Conservation (phyloP, 2,113 vertebrate genomes). For the Mesitornis unicolor region DNA sequence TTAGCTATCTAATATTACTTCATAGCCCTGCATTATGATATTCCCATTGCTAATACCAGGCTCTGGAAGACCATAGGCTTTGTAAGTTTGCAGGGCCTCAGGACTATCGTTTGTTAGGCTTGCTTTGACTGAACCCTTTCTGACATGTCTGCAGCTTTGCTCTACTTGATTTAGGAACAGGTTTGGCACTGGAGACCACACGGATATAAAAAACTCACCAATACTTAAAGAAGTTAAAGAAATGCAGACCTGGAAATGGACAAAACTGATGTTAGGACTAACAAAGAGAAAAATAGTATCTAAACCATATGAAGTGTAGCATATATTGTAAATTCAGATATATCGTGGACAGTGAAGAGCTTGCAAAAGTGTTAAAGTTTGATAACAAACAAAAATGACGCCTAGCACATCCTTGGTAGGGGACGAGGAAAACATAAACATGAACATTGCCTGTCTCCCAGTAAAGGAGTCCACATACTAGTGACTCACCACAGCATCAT, state of each 20-base stretch:
- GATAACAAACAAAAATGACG: background rate
- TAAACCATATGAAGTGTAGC: background rate
- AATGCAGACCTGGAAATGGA: background rate
- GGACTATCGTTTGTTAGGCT: accelerated
- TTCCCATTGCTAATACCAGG: background rate
- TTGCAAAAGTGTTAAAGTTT: background rate
- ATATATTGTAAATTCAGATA: background rate
- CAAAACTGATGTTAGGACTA: background rate
- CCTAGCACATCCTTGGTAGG: background rate
- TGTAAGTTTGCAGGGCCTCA: background rate
- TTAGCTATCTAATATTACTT: background rate
- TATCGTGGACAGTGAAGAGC: background rate
- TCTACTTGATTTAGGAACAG: background rate
- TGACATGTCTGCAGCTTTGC: background rate
- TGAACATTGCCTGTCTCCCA: background rate
- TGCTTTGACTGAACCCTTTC: background rate
- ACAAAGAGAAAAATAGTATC: background rate
- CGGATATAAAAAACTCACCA: background rate
- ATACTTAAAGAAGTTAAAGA: background rate
- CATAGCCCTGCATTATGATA: background rate
- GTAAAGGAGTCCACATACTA: background rate
- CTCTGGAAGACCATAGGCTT: background rate
- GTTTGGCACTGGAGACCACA: background rate
- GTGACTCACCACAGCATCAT: background rate
- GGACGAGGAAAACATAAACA: background rate